phyloP scores from a whole-genome alignment of 2,113 vertebrate species.

The Protobothrops mucrosquamatus region DNA sequence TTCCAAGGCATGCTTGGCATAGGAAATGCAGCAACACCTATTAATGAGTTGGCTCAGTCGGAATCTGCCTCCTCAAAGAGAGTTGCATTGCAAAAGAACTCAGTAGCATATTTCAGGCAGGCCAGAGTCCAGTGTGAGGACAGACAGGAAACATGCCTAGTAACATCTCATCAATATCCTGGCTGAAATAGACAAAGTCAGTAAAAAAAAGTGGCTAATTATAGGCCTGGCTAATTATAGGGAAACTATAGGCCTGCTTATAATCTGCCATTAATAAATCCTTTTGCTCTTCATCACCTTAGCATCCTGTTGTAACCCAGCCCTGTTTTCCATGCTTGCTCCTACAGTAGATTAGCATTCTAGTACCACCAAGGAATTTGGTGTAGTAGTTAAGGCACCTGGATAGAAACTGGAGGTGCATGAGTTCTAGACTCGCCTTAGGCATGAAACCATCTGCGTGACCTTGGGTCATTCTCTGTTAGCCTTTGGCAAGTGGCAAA shows the following conservation, averaged over 20 bases:
- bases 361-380: neutral
- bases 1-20: neutral
- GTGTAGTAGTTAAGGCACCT: neutral
- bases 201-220: neutral
- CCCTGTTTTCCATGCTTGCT: neutral
- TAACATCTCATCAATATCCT: neutral
- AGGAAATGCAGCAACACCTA: neutral
- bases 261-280: neutral
- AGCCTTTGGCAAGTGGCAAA: neutral
- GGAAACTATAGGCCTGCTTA: neutral
- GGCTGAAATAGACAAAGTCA: neutral
- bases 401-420: neutral
- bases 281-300: neutral
- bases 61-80: neutral
- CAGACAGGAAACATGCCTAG: neutral
- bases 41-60: neutral
- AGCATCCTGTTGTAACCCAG: neutral
- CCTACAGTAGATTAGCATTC: neutral
- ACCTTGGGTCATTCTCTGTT: neutral
- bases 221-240: too few species aligned
- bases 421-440: neutral
- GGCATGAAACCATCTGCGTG: neutral
- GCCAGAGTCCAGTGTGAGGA: neutral
- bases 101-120: neutral
- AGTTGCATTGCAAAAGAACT: neutral